Percentiles rank a stretch among this genome's conserved stretches.
Conservation (phyloP, 2,113 vertebrate genomes). For the Pardalotus punctatus region DNA sequence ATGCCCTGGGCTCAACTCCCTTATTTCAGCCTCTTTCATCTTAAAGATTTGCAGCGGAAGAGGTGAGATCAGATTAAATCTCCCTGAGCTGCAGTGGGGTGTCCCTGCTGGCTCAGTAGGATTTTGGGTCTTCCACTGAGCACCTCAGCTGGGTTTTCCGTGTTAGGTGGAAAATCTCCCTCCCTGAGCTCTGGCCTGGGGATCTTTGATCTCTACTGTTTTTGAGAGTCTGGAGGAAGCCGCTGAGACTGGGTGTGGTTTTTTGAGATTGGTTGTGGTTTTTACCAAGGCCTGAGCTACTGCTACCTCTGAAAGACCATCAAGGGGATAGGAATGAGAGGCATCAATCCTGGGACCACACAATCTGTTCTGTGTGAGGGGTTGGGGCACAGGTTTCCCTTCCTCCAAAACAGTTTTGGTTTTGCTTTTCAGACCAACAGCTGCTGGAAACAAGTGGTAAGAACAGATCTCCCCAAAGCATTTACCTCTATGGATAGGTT, state of each 20-base stretch:
- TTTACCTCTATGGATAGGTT: conserved; percentile 96
- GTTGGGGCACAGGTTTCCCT: neutral
- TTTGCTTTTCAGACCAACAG: neutral
- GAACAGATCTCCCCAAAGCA: conserved; percentile 8
- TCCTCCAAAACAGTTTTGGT: neutral
- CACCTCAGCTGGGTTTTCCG: neutral
- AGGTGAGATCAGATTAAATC: neutral
- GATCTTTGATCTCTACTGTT: neutral
- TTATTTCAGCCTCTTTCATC: neutral
- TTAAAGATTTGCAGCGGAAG: neutral
- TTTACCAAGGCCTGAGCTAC: neutral
- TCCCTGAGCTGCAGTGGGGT: neutral
- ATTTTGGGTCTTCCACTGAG: neutral
- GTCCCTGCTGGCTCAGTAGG: neutral
- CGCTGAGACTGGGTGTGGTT: neutral
- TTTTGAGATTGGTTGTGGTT: neutral
- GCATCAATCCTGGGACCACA: neutral
- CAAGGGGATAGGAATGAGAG: neutral
- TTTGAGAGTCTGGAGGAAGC: neutral
- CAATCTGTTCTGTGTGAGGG: neutral
- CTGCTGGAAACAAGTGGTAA: conserved; percentile 7
- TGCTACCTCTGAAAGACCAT: neutral
- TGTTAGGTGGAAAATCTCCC: neutral
- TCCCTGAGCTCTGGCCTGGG: neutral
- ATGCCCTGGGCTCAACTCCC: neutral